phyloP scores from a whole-genome alignment of 2,797 vertebrate species.

The Picus viridis region DNA sequence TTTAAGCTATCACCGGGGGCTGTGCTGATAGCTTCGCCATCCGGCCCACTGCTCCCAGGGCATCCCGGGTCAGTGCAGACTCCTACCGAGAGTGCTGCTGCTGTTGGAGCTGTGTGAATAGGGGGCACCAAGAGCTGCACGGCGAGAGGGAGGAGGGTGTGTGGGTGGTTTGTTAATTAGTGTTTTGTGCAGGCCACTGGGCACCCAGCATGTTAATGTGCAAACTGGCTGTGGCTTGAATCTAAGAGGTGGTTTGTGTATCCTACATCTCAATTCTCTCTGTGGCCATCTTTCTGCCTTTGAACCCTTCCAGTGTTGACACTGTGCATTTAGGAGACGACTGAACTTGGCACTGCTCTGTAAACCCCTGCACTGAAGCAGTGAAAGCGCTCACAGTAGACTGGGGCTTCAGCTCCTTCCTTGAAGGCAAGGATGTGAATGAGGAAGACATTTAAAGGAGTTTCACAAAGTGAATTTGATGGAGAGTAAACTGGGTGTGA shows the following conservation, averaged over 20 bases:
- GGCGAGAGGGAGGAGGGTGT: fast-evolving
- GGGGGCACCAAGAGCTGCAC: not conserved
- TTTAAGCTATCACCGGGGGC: not conserved
- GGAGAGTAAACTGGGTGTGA: not conserved
- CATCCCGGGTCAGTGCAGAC: not conserved
- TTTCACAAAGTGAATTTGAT: not conserved
- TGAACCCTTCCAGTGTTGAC: not conserved
- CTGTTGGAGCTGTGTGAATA: not conserved
- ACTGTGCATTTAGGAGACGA: not conserved
- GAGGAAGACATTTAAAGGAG: not conserved
- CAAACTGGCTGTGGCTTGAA: not conserved
- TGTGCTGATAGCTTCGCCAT: too few relatives aligned
- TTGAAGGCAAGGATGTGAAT: not conserved
- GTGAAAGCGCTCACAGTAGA: not conserved
- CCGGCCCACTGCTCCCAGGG: not conserved
- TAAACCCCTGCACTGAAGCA: not conserved
- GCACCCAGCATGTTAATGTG: not conserved
- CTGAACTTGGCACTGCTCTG: not conserved
- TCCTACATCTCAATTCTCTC: not conserved
- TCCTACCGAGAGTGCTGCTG: not conserved
- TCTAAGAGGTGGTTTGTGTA: not conserved
- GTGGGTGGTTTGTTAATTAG: not conserved
- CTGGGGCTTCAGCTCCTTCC: not conserved
- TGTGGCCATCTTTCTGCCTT: not conserved
- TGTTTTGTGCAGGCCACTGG: not conserved